phyloP scores from a whole-genome alignment of 2,797 vertebrate species.

The Enteromius fasciolatus region DNA sequence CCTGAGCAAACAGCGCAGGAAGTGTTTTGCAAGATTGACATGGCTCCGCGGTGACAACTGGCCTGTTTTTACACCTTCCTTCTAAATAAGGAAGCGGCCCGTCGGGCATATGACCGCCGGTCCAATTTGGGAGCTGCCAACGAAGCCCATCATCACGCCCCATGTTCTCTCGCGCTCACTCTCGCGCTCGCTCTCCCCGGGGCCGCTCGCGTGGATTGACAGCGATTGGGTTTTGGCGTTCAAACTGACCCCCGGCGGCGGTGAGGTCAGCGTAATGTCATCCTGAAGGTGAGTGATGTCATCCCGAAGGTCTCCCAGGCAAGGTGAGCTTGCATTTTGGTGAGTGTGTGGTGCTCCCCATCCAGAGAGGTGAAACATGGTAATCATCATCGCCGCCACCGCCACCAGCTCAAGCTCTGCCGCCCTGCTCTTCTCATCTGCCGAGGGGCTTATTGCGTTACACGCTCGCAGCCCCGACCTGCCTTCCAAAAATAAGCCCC shows the following conservation, averaged over 20 bases:
- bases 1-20: slow-evolving; percentile 66
- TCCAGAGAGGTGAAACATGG: slow-evolving; percentile 85
- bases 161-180: slow-evolving; percentile 69
- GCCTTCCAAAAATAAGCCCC: slow-evolving; percentile 95
- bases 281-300: slow-evolving; percentile 77
- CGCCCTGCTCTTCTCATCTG: slow-evolving; percentile 76
- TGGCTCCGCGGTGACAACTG: slow-evolving; percentile 82
- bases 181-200: slow-evolving; percentile 69
- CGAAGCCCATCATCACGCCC: slow-evolving; percentile 68
- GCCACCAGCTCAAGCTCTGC: slow-evolving; percentile 79
- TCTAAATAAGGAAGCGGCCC: slow-evolving; percentile 89
- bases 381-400: slow-evolving; percentile 81
- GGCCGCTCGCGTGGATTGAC: slow-evolving; percentile 68
- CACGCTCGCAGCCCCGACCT: slow-evolving; percentile 88
- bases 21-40: slow-evolving; percentile 71
- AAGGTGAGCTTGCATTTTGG: slow-evolving; percentile 67
- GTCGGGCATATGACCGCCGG: slow-evolving; percentile 77
- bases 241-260: slow-evolving; percentile 65
- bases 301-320: slow-evolving; percentile 65
- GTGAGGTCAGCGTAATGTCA: slow-evolving; percentile 87
- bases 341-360: slow-evolving; percentile 65
- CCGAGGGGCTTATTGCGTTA: slow-evolving; percentile 83
- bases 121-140: slow-evolving; percentile 81
- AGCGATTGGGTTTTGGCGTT: slow-evolving; percentile 57
- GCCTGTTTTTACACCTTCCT: slow-evolving; percentile 85